Evolutionary conservation across 2,113 vertebrate genomes (phyloP), one percentile per base, ranked within the genome.

Genomic region (Herpetotheres cachinnans): DNA sequence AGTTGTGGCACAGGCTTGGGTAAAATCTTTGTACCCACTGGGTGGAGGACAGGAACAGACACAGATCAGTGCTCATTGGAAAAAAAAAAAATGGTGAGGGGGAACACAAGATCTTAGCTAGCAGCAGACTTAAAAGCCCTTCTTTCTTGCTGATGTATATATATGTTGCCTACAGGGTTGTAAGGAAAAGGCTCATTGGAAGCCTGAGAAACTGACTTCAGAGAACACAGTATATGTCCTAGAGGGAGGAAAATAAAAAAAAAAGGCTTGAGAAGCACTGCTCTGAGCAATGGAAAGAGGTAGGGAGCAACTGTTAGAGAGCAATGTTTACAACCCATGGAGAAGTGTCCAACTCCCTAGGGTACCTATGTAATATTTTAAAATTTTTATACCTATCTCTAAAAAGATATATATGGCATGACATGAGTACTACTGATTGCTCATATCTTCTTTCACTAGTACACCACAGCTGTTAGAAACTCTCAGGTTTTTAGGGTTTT

Each of bases 31-130:
- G 38, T 25, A 6, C 32, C 7, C 30, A 2, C 24, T 40, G 38
- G 20, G 25, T 26, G 6, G 44, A 58, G 16, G 19, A 13, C 71
- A 10, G 10, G 6, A 7, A 1, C 4, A 1, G 16, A 6, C 16
- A 13, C 27, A 40, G 22, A 16, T 40, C n/a, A 36, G 6, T 9
- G 15, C 8, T 73, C 13, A 1, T 6, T 47, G 46, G 26, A 61
- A 61, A 69, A 42, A 12, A 67, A 69, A 42, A 12, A 67, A 62
- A n/a, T n/a, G 6, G 17, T 56, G 20, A 44, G 40, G 36, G 13
- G 5, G 32, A 49, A 13, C 10, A 24, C 20, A 36, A 56, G 49
- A 50, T 34, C 32, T 50, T 46, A 17, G 13, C 32, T 46, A 30
- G 19, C 11, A 25, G 42, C 36, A 56, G 42, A 4, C 27, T 54